phyloP scores from a whole-genome alignment of 2,888 invertebrate genomes.

The Opisthograptis luteolata region DNA sequence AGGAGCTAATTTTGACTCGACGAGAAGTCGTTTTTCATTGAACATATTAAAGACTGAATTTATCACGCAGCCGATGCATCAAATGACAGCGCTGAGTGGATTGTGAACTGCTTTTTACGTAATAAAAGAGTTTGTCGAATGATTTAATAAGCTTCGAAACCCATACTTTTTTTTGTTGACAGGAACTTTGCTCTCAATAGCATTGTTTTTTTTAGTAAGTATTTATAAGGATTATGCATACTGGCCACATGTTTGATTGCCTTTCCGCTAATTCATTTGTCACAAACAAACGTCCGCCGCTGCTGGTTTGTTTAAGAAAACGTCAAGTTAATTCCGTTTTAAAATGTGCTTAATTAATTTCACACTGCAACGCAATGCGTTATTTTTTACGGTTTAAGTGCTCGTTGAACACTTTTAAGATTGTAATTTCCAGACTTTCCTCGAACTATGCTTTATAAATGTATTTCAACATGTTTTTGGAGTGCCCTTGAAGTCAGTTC shows the following conservation, averaged over 20 bases:
- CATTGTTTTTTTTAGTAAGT: no score
- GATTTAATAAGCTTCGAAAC: no score
- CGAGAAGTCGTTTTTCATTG: slow-evolving; percentile 46
- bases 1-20: slow-evolving; percentile 43
- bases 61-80: slow-evolving; percentile 41
- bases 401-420: background rate
- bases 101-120: slow-evolving; percentile 15
- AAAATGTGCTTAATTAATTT: slow-evolving; percentile 46
- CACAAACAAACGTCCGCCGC: slow-evolving; percentile 33
- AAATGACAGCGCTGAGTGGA: slow-evolving; percentile 38
- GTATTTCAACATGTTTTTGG: background rate
- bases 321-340: slow-evolving; percentile 60
- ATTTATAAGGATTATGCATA: no score
- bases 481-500: no score
- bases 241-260: no score
- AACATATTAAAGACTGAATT: slow-evolving; percentile 45
- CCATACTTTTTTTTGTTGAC: no score
- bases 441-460: background rate
- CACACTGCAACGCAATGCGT: slow-evolving; percentile 47
- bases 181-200: no score
- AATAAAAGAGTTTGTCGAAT: no score
- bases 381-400: background rate
- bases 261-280: background rate
- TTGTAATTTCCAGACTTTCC: background rate
- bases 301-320: slow-evolving; percentile 40